A percentile compares a stretch with the other conserved stretches of the same genome.
Evolutionary conservation across 2,888 invertebrate genomes (phyloP).

Genomic region (Pollenia griseotomentosa): DNA sequence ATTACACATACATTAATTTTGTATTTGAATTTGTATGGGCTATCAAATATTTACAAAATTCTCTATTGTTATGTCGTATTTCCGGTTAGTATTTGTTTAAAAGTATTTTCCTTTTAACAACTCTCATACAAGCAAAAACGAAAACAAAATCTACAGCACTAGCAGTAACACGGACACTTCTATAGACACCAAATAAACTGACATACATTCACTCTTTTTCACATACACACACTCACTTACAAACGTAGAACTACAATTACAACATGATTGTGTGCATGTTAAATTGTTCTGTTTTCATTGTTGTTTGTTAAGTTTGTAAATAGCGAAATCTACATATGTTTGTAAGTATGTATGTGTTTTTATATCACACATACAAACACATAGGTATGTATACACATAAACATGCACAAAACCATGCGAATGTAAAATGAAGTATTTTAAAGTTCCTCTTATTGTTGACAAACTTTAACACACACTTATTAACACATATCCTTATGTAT

Average conservation of each 20-base stretch:
- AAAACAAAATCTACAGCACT: slow-evolving; percentile 5
- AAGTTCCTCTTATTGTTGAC: slow-evolving; percentile 5
- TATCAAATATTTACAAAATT: slow-evolving; percentile 57
- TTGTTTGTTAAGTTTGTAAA: slow-evolving; percentile 66
- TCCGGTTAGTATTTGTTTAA: slow-evolving; percentile 68
- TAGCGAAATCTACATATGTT: slow-evolving; percentile 20
- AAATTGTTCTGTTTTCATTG: slow-evolving; percentile 68
- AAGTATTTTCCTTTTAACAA: slow-evolving; percentile 50
- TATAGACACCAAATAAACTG: not conserved
- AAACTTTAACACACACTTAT: too few species aligned
- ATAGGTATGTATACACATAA: too few species aligned
- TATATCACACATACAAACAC: not conserved
- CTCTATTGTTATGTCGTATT: slow-evolving; percentile 55
- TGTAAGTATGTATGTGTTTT: not conserved
- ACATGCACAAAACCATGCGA: not conserved
- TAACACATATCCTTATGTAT: not conserved
- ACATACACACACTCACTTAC: not conserved
- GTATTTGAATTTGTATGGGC: not conserved
- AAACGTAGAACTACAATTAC: slow-evolving; percentile 37
- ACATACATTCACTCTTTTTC: not conserved
- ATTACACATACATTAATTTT: too few species aligned
- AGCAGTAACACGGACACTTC: slow-evolving; percentile 28
- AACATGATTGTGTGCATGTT: slow-evolving; percentile 56
- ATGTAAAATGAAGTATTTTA: not conserved
- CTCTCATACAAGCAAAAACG: slow-evolving; percentile 15